A percentile compares a stretch with the other conserved stretches of the same genome.
Conservation (phyloP, 1,140 invertebrate species). For the Charaxes varanes region DNA sequence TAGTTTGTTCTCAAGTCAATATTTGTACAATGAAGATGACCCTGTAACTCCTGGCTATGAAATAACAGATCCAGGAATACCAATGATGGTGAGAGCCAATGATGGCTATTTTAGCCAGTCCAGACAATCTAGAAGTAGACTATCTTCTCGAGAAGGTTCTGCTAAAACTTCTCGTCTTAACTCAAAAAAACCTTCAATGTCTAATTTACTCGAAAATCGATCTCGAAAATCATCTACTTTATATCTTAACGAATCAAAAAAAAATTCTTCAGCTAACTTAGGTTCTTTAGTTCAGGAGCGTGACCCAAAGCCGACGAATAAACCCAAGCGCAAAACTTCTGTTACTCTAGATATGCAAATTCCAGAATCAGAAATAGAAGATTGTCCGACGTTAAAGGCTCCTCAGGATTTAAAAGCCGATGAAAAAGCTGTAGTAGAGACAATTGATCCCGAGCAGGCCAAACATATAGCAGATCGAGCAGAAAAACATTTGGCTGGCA, state of each 20-base stretch:
- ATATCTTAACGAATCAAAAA: constrained; percentile 65
- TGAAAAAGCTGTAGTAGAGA: constrained; percentile 61
- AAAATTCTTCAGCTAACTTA: constrained; percentile 61
- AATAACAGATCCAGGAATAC: constrained; percentile 78
- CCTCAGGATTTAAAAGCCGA: constrained; percentile 70
- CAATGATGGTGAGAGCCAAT: constrained; percentile 79
- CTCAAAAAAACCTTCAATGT: constrained; percentile 66
- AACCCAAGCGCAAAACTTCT: constrained; percentile 62
- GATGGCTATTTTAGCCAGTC: constrained; percentile 77
- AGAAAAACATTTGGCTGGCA: constrained; percentile 50
- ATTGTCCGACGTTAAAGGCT: constrained; percentile 66
- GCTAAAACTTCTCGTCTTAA: constrained; percentile 46
- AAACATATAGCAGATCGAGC: constrained; percentile 54
- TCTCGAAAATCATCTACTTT: constrained; percentile 63
- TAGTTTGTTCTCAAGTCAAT: constrained; percentile 78
- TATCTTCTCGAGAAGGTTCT: constrained; percentile 64
- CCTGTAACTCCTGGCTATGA: constrained; percentile 76
- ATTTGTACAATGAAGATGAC: constrained; percentile 80
- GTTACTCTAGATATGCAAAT: constrained; percentile 59
- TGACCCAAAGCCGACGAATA: constrained; percentile 36
- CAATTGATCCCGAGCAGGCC: constrained; percentile 52
- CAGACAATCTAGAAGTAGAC: constrained; percentile 64
- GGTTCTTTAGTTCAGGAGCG: constrained; percentile 45
- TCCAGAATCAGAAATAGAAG: constrained; percentile 67
- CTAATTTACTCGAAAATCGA: constrained; percentile 59